phyloP scores from a whole-genome alignment of 2,113 vertebrate species.

The Strix uralensis region DNA sequence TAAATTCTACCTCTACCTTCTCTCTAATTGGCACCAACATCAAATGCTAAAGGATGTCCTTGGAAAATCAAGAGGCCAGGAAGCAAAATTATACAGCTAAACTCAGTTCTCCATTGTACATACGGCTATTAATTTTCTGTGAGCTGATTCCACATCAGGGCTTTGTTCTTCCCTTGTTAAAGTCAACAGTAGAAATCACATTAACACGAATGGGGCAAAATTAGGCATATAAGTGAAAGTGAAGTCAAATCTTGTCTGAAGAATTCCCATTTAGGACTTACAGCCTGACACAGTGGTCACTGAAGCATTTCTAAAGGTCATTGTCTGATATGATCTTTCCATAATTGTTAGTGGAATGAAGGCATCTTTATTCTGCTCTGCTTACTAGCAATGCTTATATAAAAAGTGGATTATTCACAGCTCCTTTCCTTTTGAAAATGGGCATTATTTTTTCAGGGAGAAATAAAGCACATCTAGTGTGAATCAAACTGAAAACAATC shows the following conservation, averaged over 20 bases:
- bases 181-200: conserved; percentile 17
- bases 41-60: conserved; percentile 41
- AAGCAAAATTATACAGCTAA: background rate
- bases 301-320: conserved; percentile 47
- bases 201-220: background rate
- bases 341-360: conserved; percentile 51
- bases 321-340: conserved; percentile 56
- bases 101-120: background rate
- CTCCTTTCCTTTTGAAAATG: conserved; percentile 28
- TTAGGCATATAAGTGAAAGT: background rate
- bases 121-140: background rate
- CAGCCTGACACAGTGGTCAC: conserved; percentile 1
- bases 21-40: conserved; percentile 55
- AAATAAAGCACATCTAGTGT: background rate
- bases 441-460: background rate
- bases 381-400: conserved; percentile 24
- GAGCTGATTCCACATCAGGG: background rate
- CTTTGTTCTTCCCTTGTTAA: background rate
- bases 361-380: conserved; percentile 59
- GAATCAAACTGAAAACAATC: background rate
- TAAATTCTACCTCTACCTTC: conserved; percentile 42
- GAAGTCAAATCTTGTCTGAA: conserved; percentile 26
- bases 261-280: conserved; percentile 4
- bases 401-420: conserved; percentile 32
- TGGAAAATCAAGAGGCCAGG: conserved; percentile 42